A percentile compares a stretch with the other conserved stretches of the same genome.
phyloP scores from a whole-genome alignment of 2,113 vertebrate species.

The Tragulus kanchil region DNA sequence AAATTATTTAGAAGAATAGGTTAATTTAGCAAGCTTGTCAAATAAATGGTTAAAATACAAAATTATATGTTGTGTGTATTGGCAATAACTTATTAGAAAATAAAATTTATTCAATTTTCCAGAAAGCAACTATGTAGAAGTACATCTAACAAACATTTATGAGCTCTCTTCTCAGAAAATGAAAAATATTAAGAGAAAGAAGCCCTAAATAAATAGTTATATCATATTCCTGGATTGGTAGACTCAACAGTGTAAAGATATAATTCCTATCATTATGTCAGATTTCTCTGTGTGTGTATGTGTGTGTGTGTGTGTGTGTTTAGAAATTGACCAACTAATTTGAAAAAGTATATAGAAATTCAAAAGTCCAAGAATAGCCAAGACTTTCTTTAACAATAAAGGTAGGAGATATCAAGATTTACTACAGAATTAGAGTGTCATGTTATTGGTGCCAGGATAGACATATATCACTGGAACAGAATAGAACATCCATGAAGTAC shows the following conservation, averaged over 20 bases:
- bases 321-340: neutral
- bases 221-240: neutral
- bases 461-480: neutral
- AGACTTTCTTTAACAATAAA: neutral
- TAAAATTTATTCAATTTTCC: constrained; percentile 41
- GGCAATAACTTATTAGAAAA: constrained; percentile 13
- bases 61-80: neutral
- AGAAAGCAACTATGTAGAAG: neutral
- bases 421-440: neutral
- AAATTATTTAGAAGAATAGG: neutral
- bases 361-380: neutral
- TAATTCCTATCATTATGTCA: neutral
- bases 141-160: neutral
- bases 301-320: too few relatives aligned
- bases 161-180: neutral
- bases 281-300: too few relatives aligned
- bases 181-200: neutral
- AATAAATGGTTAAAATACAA: neutral
- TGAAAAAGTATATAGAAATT: neutral
- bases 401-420: neutral
- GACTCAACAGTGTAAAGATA: neutral
- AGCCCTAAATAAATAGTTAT: neutral
- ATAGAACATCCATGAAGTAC: neutral
- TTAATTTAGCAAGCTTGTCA: neutral
- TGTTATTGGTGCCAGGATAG: neutral